Evolutionary conservation across 2,797 vertebrate genomes (phyloP).

Genomic region (Sternarchorhynchus goeldii): DNA sequence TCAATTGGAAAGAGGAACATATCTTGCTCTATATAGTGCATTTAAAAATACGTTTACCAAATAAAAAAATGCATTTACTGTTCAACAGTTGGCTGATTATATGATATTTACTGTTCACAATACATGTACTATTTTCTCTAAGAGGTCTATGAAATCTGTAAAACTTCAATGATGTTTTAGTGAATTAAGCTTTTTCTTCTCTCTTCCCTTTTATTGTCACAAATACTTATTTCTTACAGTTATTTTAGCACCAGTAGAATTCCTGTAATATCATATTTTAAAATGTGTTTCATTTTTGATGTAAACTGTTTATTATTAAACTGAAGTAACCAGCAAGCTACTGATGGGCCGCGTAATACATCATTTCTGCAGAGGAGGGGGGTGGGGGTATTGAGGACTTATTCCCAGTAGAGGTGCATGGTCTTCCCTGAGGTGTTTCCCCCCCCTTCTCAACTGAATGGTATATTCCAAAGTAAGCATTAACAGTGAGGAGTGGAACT

Average conservation of each 20-base stretch:
- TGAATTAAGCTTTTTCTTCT: slow-evolving; percentile 27
- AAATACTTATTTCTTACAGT: slow-evolving; percentile 53
- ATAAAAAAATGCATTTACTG: slow-evolving; percentile 27
- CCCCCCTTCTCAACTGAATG: slow-evolving; percentile 63
- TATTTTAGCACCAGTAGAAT: slow-evolving; percentile 63
- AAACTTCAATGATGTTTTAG: slow-evolving; percentile 23
- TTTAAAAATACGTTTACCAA: slow-evolving; percentile 62
- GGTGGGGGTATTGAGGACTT: slow-evolving; percentile 52
- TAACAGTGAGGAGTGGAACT: slow-evolving; percentile 64
- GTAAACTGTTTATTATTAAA: slow-evolving; percentile 13
- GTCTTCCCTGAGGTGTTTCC: slow-evolving; percentile 78
- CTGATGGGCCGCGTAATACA: slow-evolving; percentile 48
- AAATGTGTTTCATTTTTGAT: slow-evolving; percentile 39
- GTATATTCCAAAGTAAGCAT: slow-evolving; percentile 59
- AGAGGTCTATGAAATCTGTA: slow-evolving; percentile 71
- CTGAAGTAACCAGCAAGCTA: slow-evolving; percentile 23
- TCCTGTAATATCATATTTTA: slow-evolving; percentile 53
- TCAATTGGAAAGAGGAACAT: slow-evolving; percentile 54
- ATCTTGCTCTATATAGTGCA: slow-evolving; percentile 75
- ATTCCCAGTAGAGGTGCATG: slow-evolving; percentile 63
- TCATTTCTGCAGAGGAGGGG: slow-evolving; percentile 43
- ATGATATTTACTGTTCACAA: slow-evolving; percentile 48
- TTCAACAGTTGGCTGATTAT: slow-evolving; percentile 37
- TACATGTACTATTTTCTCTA: slow-evolving; percentile 68
- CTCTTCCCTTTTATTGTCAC: slow-evolving; percentile 61